Conservation (phyloP, 2,888 invertebrate genomes). For the Steinernema carpocapsae region DNA sequence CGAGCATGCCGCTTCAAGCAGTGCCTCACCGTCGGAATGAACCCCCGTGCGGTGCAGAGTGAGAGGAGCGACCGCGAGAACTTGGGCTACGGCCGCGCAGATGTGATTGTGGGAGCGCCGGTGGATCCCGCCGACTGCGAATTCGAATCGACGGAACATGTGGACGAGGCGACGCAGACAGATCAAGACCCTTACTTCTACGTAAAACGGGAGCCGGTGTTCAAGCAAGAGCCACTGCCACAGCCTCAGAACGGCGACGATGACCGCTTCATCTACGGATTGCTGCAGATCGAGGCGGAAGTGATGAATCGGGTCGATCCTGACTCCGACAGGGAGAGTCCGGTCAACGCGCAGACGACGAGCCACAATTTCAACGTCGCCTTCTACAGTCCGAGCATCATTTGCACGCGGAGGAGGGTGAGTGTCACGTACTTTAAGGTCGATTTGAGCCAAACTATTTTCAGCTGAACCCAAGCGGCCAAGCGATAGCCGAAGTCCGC, state of each 20-base stretch:
- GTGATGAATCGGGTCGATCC: not conserved
- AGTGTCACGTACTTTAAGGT: not conserved
- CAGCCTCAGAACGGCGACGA: not conserved
- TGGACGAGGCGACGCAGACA: not conserved
- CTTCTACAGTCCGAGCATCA: slow-evolving; percentile 3
- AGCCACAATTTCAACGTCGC: slow-evolving; percentile 14
- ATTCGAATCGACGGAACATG: not conserved
- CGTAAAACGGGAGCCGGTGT: no score
- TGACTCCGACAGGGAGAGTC: not conserved
- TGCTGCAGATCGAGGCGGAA: not conserved
- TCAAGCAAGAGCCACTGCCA: not conserved
- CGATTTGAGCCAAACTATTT: not conserved
- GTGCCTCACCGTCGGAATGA: slow-evolving; percentile 60
- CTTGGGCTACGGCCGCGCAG: not conserved
- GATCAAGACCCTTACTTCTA: not conserved
- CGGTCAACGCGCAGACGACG: not conserved
- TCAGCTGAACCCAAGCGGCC: slow-evolving; percentile 53
- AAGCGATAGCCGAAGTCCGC: slow-evolving; percentile 49
- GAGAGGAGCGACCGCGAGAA: slow-evolving; percentile 37
- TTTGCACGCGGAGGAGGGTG: not conserved
- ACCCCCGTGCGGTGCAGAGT: slow-evolving; percentile 52
- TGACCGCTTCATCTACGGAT: not conserved
- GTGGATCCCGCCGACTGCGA: not conserved
- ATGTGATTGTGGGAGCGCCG: not conserved
- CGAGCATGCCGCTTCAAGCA: slow-evolving; percentile 56